These are phyloP conservation scores for Zeugodacus cucurbitae DNA, from an alignment of 1,140 invertebrate species.

Conservation along the genomic window DNA sequence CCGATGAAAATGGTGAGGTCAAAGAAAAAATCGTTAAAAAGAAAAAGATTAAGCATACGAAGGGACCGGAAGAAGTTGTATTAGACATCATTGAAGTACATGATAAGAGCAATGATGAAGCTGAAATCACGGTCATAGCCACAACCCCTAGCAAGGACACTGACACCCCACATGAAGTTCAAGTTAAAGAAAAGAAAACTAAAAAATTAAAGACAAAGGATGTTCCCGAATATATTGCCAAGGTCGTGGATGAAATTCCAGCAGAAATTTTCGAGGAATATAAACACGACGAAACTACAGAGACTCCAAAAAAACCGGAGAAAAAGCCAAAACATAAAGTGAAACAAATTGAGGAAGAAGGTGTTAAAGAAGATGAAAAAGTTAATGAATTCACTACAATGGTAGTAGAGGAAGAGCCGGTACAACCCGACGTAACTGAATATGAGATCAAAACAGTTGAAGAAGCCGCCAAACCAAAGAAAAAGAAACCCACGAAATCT, in stretches of 20 bases:
- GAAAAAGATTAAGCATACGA: constrained; percentile 60
- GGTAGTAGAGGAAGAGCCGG: background rate
- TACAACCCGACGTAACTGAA: background rate
- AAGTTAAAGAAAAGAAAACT: constrained; percentile 52
- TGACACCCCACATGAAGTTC: constrained; percentile 52
- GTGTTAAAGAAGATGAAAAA: constrained; percentile 41
- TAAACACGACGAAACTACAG: constrained; percentile 51
- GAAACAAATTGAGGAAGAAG: constrained; percentile 48
- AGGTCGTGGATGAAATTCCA: constrained; percentile 43
- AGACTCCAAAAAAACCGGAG: constrained; percentile 46
- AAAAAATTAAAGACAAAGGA: constrained; percentile 58
- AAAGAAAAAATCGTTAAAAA: constrained; percentile 59
- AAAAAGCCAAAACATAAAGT: constrained; percentile 49
- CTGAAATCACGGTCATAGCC: constrained; percentile 55
- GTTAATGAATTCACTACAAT: constrained; percentile 14
- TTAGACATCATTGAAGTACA: constrained; percentile 57
- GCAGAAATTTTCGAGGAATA: constrained; percentile 48
- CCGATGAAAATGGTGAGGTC: constrained; percentile 50
- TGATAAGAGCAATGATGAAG: constrained; percentile 61
- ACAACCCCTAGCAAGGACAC: constrained; percentile 49
- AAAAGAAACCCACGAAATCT: constrained; percentile 47
- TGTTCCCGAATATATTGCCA: constrained; percentile 53
- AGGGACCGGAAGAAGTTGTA: constrained; percentile 51
- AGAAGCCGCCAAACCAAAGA: constrained; percentile 47
- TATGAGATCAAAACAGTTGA: background rate